phyloP scores from a whole-genome alignment of 1,140 invertebrate genomes.

The Luehdorfia chinensis region DNA sequence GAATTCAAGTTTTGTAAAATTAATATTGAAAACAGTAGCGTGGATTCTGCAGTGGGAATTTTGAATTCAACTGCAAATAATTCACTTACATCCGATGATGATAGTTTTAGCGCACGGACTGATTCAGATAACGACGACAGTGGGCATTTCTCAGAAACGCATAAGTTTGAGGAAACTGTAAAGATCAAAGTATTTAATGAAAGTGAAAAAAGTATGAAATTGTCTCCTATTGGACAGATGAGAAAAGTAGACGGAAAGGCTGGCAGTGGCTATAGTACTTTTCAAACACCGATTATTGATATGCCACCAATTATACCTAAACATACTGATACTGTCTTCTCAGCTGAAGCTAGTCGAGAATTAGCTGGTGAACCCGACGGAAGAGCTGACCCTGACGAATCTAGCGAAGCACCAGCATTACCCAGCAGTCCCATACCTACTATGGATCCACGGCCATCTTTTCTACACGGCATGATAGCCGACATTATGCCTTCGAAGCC shows the following conservation, averaged over 20 bases:
- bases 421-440: slow-evolving; percentile 81
- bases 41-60: slow-evolving; percentile 63
- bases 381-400: slow-evolving; percentile 85
- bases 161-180: slow-evolving; percentile 71
- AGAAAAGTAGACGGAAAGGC: slow-evolving; percentile 71
- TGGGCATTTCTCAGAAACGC: slow-evolving; percentile 68
- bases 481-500: slow-evolving; percentile 66
- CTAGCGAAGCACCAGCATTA: slow-evolving; percentile 80
- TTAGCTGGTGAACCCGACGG: slow-evolving; percentile 89
- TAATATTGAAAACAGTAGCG: slow-evolving; percentile 70
- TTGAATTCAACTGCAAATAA: slow-evolving; percentile 69
- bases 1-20: slow-evolving; percentile 79
- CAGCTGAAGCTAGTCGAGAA: slow-evolving; percentile 82
- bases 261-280: slow-evolving; percentile 63
- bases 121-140: slow-evolving; percentile 75
- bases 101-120: slow-evolving; percentile 71
- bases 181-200: slow-evolving; percentile 74
- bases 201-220: slow-evolving; percentile 61
- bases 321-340: slow-evolving; percentile 64
- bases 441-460: slow-evolving; percentile 82
- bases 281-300: slow-evolving; percentile 70
- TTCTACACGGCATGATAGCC: slow-evolving; percentile 80
- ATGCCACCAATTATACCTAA: slow-evolving; percentile 70
- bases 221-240: slow-evolving; percentile 62
- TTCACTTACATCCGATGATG: slow-evolving; percentile 72